A percentile compares a stretch with the other conserved stretches of the same genome.
These are phyloP conservation scores for Orchesellides sinensis DNA, from an alignment of 2,888 invertebrate genomes.

Conservation along the genomic window DNA sequence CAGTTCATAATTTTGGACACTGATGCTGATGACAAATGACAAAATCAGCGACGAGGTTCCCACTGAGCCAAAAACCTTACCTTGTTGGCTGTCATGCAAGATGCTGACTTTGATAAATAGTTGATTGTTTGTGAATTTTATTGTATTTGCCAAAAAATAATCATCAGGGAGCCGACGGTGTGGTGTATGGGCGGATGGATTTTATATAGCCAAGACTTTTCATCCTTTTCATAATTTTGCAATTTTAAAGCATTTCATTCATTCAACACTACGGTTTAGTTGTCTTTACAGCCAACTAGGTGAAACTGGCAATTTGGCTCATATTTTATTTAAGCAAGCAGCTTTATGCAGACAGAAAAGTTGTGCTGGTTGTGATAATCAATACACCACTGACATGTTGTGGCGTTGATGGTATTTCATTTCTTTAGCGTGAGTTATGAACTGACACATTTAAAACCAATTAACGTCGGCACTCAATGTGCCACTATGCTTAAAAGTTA, in stretches of 20 bases:
- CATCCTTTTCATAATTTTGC: background rate
- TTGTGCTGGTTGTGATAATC: background rate
- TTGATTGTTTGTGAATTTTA: constrained; percentile 32
- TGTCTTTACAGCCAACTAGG: constrained; percentile 34
- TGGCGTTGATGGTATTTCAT: background rate
- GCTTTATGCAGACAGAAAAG: no score
- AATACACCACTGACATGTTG: background rate
- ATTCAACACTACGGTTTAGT: background rate
- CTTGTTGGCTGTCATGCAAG: constrained; percentile 37
- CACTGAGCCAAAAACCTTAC: constrained; percentile 35
- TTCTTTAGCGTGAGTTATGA: constrained; percentile 25
- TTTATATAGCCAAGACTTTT: constrained; percentile 1
- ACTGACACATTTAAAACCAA: constrained; percentile 52
- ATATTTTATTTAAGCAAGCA: constrained; percentile 8
- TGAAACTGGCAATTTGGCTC: constrained; percentile 37
- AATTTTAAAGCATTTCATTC: background rate
- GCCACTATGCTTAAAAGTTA: constrained; percentile 27
- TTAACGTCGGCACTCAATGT: constrained; percentile 44
- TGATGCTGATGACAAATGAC: constrained; percentile 52
- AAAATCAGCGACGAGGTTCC: constrained; percentile 41
- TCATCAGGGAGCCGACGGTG: constrained; percentile 14
- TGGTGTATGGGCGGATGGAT: constrained; percentile 19
- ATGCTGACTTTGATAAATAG: constrained; percentile 39
- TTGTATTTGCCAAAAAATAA: constrained; percentile 42
- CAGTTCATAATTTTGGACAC: constrained; percentile 47